Base-by-base conservation (phyloP, 2,797 vertebrate species). In the Malurus leucopterus region DNA sequence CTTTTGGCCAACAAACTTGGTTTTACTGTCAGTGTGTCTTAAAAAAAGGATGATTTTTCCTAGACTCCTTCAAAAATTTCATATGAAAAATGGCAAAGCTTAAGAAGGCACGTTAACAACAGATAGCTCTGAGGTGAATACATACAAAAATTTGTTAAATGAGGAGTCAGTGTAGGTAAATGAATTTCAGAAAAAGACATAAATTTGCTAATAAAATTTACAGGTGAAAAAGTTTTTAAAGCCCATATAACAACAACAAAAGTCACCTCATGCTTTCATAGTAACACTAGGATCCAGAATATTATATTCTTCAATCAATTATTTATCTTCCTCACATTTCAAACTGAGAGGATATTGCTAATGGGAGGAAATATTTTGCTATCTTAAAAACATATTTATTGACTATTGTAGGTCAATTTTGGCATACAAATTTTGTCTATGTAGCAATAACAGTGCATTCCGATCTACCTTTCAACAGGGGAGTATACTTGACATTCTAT, bases 341-440 rank as follows among this genome's bases (percentile, higher is more conserved):
- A 84, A 73, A 67, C 34, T 36, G 13, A 34, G 71, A 32, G 15
- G 73, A 14, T 84, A 63, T 73, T 68, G 20, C 14, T 90, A 32
- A 57, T 78, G 57, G 70, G 19, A 84, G 21, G 16, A 24, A 88
- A 67, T 73, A 84, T 65, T 84, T 73, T 68, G 11, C 46, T 76
- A 41, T 55, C 89, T 90, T 40, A 53, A 75, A 94, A 86, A 26
- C 7, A 23, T 62, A 83, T 81, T 86, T 89, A 64, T 77, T 88
- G 72, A 53, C n/a, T 76, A 23, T 12, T 73, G 14, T 14, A 75
- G 24, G 29, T 76, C 61, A 61, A 4, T 65, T 77, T 38, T 46
- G 64, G 47, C 29, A 49, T 58, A 24, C 1, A 67, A n/a, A 8
- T 21, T 54, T 70, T 73, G 79, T 84, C 41, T 22, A 36, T 72